Conservation (phyloP, 2,888 invertebrate genomes). For the Megastigmus dorsalis region DNA sequence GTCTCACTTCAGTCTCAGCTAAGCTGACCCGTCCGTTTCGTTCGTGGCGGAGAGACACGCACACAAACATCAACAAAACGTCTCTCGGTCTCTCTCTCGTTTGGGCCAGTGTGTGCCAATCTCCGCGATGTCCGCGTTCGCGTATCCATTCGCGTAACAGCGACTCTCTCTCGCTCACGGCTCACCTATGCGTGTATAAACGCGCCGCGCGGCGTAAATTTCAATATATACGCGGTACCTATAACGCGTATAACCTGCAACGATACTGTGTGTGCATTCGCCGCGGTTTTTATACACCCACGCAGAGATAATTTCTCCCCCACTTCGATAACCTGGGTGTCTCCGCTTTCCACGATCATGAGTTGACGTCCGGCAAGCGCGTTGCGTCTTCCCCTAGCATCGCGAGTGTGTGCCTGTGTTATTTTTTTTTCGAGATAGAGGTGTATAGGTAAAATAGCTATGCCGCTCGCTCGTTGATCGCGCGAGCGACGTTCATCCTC, state of each 20-base stretch:
- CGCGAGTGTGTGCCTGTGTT: not conserved
- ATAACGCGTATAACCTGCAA: constrained; percentile 36
- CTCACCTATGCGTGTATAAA: not conserved
- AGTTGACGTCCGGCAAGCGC: constrained; percentile 36
- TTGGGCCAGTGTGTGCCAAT: no score
- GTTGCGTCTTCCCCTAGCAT: not conserved
- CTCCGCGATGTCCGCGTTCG: not conserved
- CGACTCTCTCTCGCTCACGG: not conserved
- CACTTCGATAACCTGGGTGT: no score
- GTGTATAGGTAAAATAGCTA: not conserved
- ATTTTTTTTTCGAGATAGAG: not conserved
- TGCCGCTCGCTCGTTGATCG: constrained; percentile 27
- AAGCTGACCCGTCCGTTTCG: not conserved
- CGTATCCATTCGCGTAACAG: not conserved
- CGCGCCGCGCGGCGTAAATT: not conserved
- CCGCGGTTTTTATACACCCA: not conserved
- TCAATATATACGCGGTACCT: not conserved
- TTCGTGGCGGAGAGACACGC: constrained; percentile 9
- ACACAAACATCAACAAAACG: constrained; percentile 14
- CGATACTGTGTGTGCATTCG: not conserved
- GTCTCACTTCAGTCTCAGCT: no score
- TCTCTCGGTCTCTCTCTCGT: not conserved
- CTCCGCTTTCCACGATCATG: constrained; percentile 22
- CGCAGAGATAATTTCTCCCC: no score
- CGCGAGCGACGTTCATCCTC: not conserved